phyloP scores from a whole-genome alignment of 1,140 invertebrate genomes.

The Aricia agestis region DNA sequence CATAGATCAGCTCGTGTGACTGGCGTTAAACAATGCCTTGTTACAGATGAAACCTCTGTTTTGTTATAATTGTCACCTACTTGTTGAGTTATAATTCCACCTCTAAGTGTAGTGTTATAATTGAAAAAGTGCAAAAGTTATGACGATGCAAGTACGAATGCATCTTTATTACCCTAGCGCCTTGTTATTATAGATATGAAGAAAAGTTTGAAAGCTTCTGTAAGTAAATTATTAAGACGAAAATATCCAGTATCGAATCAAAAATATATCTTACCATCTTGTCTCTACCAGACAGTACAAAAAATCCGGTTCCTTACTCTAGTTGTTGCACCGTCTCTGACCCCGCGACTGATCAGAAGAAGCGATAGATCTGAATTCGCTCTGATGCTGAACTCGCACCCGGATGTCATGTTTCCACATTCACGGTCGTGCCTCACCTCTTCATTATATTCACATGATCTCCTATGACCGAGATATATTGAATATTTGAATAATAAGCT shows the following conservation, averaged over 20 bases:
- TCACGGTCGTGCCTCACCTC: slow-evolving; percentile 43
- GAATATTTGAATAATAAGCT: slow-evolving; percentile 3
- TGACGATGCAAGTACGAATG: too few species aligned
- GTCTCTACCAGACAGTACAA: not conserved
- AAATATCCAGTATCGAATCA: too few species aligned
- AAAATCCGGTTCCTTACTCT: not conserved
- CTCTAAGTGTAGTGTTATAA: too few species aligned
- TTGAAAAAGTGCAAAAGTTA: too few species aligned
- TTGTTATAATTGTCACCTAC: slow-evolving; percentile 21
- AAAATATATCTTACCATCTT: too few species aligned
- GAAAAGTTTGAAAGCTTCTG: too few species aligned
- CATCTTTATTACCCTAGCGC: too few species aligned
- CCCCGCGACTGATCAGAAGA: slow-evolving; percentile 49
- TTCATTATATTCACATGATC: slow-evolving; percentile 25
- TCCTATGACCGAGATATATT: not conserved
- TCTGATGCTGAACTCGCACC: slow-evolving; percentile 56
- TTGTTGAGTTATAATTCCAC: not conserved
- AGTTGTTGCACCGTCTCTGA: slow-evolving; percentile 53
- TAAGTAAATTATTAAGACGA: not conserved
- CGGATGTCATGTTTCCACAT: slow-evolving; percentile 64
- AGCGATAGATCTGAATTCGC: slow-evolving; percentile 51
- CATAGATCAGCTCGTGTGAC: slow-evolving; percentile 53
- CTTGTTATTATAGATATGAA: too few species aligned
- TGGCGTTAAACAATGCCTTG: slow-evolving; percentile 37
- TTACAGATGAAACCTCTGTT: slow-evolving; percentile 37